Evolutionary conservation across 2,113 vertebrate genomes (phyloP).

Genomic region (Tenrec ecaudatus): DNA sequence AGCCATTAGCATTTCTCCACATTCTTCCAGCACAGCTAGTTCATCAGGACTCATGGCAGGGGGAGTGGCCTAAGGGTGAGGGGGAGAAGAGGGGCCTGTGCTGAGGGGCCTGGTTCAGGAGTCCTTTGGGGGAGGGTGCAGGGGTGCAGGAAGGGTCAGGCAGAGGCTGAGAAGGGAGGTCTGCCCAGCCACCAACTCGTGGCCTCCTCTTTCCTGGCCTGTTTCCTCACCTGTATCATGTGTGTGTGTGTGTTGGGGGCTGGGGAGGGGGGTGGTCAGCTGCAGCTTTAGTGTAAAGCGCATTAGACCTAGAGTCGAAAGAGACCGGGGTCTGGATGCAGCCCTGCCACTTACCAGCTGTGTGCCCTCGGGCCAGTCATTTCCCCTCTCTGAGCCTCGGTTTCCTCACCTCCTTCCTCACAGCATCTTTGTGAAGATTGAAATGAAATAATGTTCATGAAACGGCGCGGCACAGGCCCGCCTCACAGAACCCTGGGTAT

Average conservation of each 20-base stretch:
- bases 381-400: slow-evolving; percentile 79
- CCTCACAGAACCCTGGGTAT: slow-evolving; percentile 55
- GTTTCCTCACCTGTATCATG: slow-evolving; percentile 20
- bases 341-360: slow-evolving; percentile 77
- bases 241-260: no score
- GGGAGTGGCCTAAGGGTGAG: neutral
- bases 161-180: neutral
- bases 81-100: neutral
- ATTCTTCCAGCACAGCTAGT: neutral
- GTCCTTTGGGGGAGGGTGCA: neutral
- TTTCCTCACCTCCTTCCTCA: slow-evolving; percentile 80
- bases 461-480: slow-evolving; percentile 71
- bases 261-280: neutral
- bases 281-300: slow-evolving; percentile 23
- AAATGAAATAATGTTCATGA: slow-evolving; percentile 79
- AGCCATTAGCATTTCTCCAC: slow-evolving; percentile 5
- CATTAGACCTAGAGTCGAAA: slow-evolving; percentile 55
- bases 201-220: slow-evolving; percentile 15
- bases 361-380: slow-evolving; percentile 76
- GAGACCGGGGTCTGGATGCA: slow-evolving; percentile 70
- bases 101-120: neutral
- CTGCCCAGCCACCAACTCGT: neutral
- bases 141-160: neutral
- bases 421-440: slow-evolving; percentile 82
- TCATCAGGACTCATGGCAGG: neutral